Base-by-base conservation (phyloP, 2,888 invertebrate species). In the Cheilosia impressa region DNA sequence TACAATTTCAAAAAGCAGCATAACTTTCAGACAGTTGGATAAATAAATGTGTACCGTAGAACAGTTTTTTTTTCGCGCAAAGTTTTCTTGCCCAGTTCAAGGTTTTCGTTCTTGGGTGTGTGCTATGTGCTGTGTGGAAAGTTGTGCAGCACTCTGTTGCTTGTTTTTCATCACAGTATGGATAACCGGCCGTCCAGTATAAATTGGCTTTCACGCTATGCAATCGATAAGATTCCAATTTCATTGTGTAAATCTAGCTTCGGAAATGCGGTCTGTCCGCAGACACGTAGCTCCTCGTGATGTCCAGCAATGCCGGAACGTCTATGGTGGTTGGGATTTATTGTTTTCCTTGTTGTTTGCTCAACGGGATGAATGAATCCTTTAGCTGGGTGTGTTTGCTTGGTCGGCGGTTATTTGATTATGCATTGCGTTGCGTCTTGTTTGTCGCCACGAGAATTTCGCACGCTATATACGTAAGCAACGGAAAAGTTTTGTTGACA, bases 21-120 rank as follows among this genome's bases (percentile, higher is more conserved):
- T 65, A 82, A 82, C 82, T 71, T 75, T 69, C 69, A 71, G 76
- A 69, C 75, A 81, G 75, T 75, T 75, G 43, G 45, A 69, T 43
- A 57, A 62, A 68, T 75, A 41, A 2, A 19, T 19, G 50, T 27
- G 47, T n/a, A 27, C 6, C 6, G 27, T 7, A 1, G 27, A 2
- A 6, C 27, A 6, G 27, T 27, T 27, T 27, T 27, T 27, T 0
- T 27, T 27, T 65, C 53, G 43, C 53, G 43, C 17, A 34, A 68
- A 75, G 68, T 66, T 80, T 53, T 57, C 43, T 34, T 27, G 43
- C 24, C 62, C 10, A 60, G 58, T 71, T 76, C 81, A 71, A 69
- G 69, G 77, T 65, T 47, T 41, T 41, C 19, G 81, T 71, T 65
- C 77, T 72, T 58, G 60, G 55, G 7, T 6, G 9, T 31, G n/a